Percentiles rank a stretch among this genome's conserved stretches.
phyloP scores from a whole-genome alignment of 2,888 invertebrate species.

The Pachymerium ferrugineum region DNA sequence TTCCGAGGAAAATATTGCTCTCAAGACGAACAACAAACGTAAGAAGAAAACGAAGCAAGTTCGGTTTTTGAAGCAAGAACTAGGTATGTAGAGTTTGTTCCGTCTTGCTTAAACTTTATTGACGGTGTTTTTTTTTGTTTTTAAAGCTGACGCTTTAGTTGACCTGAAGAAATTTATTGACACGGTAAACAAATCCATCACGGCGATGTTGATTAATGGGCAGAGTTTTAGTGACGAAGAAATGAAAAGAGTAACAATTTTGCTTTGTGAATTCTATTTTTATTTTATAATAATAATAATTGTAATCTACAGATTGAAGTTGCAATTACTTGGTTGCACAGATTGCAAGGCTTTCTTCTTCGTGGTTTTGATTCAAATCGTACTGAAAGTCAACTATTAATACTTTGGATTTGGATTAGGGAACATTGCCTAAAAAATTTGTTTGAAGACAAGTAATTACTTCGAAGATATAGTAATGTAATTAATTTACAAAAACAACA shows the following conservation, averaged over 20 bases:
- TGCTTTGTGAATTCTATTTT: not conserved
- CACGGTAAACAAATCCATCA: not conserved
- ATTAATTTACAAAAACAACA: not conserved
- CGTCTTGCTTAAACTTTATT: too few relatives aligned
- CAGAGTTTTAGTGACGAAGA: not conserved
- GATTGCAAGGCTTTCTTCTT: not conserved
- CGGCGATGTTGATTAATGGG: not conserved
- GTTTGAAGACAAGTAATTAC: not conserved
- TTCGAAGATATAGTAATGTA: not conserved
- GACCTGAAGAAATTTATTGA: not conserved
- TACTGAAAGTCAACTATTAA: not conserved
- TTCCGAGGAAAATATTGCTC: not conserved
- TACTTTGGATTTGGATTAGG: slow-evolving; percentile 36
- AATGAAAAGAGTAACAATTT: not conserved
- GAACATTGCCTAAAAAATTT: not conserved
- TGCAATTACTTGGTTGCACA: not conserved
- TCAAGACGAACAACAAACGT: not conserved
- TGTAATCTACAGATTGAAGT: not conserved
- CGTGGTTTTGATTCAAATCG: not conserved
- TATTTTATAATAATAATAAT: too few relatives aligned
- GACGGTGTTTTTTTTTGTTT: too few relatives aligned
- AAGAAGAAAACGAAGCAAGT: not conserved
- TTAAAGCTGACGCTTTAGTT: too few relatives aligned
- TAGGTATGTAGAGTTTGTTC: too few relatives aligned
- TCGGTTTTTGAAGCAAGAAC: too few relatives aligned